Evolutionary conservation across 2,113 vertebrate species (phyloP), one percentile per base, ranked within the genome.

Genomic region (Dicerorhinus sumatrensis): DNA sequence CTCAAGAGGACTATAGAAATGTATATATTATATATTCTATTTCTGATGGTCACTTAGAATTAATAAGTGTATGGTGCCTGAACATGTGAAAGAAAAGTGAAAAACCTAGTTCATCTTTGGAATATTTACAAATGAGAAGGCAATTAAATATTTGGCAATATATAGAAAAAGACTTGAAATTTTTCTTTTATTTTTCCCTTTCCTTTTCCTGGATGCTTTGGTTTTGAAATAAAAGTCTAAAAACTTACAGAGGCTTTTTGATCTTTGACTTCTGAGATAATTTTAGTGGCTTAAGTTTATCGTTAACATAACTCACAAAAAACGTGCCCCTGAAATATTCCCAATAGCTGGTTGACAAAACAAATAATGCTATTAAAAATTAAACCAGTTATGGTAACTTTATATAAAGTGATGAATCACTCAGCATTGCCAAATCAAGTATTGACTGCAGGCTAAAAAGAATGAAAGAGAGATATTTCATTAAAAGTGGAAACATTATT

Each of bases 401-500:
- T 89, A 80, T 83, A 81, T 82, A 93, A 92, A 97, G 75, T 92
- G 94, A 97, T 95, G 87, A 89, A 91, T 92, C 86, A 58, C 27
- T 97, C 46, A 58, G 83, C 95, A 79, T 51, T 97, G 96, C 96
- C 92, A 97, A 98, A 75, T 96, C 83, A 93, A 94, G 39, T 82
- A 87, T 21, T 93, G 96, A 93, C 91, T 75, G 23, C 77, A 94
- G 96, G 86, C 89, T 97, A 98, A 46, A 98, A 98, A 82, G 42
- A 96, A 97, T 87, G 51, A 97, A 98, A 98, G 62, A 58, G 21
- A 88, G 31, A 97, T 76, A 91, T 80, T 98, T 97, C 48, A 98
- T 90, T 97, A 96, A 96, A 98, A 98, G 96, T 73, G 36, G 75
- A 70, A 98, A 98, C 97, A 97, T 96, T 94, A 96, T 95, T 96